Conservation (phyloP, 2,797 vertebrate species). For the Malurus leucopterus region DNA sequence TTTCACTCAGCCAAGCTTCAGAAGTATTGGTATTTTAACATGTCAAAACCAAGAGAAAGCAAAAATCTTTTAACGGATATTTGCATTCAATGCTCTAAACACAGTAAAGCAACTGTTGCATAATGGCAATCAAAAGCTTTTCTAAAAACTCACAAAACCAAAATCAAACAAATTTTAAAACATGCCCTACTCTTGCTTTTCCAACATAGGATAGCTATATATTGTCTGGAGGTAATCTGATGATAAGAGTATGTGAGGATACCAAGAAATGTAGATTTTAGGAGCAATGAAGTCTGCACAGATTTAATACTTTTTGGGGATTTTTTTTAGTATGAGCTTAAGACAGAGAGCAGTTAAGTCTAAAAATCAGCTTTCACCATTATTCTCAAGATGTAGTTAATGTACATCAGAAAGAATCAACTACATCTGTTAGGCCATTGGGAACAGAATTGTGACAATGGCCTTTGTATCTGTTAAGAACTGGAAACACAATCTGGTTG, state of each 20-base stretch:
- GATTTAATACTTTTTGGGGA: not conserved
- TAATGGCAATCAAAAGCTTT: not conserved
- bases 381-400: not conserved
- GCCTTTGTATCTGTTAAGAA: not conserved
- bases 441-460: not conserved
- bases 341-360: not conserved
- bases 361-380: not conserved
- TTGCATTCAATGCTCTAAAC: not conserved
- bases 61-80: not conserved
- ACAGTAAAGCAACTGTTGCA: not conserved
- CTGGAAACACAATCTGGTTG: not conserved
- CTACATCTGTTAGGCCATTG: not conserved
- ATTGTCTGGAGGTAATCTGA: not conserved
- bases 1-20: not conserved
- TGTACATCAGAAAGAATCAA: not conserved
- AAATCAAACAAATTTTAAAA: not conserved
- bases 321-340: not conserved
- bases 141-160: not conserved
- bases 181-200: not conserved
- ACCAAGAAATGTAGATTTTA: not conserved
- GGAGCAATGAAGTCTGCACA: not conserved
- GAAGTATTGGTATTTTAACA: not conserved
- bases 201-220: not conserved
- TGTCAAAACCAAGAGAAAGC: not conserved
- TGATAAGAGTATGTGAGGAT: not conserved